A percentile compares a stretch with the other conserved stretches of the same genome.
These are phyloP conservation scores for Halesus radiatus DNA, from an alignment of 1,140 invertebrate species.

Conservation along the genomic window DNA sequence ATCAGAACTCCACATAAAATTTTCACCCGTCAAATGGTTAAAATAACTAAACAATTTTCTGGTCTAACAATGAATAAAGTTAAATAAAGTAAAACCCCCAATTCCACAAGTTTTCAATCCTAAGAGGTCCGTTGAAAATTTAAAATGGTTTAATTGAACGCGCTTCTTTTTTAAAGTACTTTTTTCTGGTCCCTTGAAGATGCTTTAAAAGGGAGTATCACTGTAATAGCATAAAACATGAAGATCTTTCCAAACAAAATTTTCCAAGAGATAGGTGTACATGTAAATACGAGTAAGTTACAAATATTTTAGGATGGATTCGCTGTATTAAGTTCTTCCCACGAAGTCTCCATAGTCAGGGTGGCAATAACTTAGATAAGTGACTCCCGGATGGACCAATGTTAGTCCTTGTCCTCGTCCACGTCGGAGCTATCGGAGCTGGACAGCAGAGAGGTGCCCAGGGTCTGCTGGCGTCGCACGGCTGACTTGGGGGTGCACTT, in stretches of 20 bases:
- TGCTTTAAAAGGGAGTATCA: neutral
- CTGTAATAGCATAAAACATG: too few species aligned
- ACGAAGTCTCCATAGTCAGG: too few species aligned
- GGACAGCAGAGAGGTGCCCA: conserved; percentile 65
- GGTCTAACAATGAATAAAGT: too few species aligned
- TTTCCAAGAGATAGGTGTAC: neutral
- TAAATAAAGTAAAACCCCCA: too few species aligned
- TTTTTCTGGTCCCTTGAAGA: neutral
- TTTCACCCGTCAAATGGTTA: too few species aligned
- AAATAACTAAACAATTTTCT: too few species aligned
- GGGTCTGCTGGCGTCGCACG: conserved; percentile 65
- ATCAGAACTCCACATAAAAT: too few species aligned
- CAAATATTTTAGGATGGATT: conserved; percentile 7
- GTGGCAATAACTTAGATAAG: neutral
- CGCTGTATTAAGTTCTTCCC: conserved; percentile 13
- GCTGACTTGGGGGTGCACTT: conserved; percentile 65
- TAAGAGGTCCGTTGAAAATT: too few species aligned
- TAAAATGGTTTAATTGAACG: too few species aligned
- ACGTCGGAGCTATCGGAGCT: conserved; percentile 62
- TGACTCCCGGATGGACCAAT: neutral
- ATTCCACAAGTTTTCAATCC: too few species aligned
- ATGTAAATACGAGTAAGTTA: neutral
- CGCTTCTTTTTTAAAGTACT: neutral
- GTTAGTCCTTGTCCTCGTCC: conserved; percentile 43
- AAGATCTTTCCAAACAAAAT: too few species aligned